Conservation (phyloP, 1,140 invertebrate genomes). For the Scaptodrosophila lebanonensis region DNA sequence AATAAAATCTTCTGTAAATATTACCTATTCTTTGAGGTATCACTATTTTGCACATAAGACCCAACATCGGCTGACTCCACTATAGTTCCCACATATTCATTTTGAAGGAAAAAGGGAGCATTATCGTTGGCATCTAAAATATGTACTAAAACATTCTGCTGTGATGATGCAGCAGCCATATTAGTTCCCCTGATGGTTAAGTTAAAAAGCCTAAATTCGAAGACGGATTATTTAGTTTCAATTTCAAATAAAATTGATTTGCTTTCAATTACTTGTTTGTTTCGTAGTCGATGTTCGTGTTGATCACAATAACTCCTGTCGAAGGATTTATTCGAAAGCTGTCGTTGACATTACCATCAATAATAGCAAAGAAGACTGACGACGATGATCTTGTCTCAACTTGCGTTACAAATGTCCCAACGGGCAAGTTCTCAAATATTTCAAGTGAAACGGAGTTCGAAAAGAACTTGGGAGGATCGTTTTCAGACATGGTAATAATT, state of each 20-base stretch:
- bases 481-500: constrained; percentile 91
- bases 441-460: constrained; percentile 84
- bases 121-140: constrained; percentile 92
- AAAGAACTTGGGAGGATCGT: constrained; percentile 88
- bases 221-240: neutral
- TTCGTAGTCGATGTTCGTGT: constrained; percentile 88
- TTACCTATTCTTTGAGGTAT: constrained; percentile 53
- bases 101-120: constrained; percentile 85
- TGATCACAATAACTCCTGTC: constrained; percentile 87
- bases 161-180: constrained; percentile 86
- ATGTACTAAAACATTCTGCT: constrained; percentile 85
- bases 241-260: neutral
- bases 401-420: constrained; percentile 87
- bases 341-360: constrained; percentile 85
- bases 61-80: constrained; percentile 85
- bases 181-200: constrained; percentile 90
- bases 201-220: constrained; percentile 83
- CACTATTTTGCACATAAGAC: constrained; percentile 83
- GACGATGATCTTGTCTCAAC: constrained; percentile 88
- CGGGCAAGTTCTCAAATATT: constrained; percentile 89
- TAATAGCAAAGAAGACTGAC: constrained; percentile 89
- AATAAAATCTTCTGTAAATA: neutral
- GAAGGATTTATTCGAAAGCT: constrained; percentile 90
- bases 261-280: constrained; percentile 75
- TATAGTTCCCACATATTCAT: constrained; percentile 83